Evolutionary conservation across 1,140 invertebrate species (phyloP), one percentile per base, ranked within the genome.

Genomic region (silkworm (Bombyx mori)): DNA sequence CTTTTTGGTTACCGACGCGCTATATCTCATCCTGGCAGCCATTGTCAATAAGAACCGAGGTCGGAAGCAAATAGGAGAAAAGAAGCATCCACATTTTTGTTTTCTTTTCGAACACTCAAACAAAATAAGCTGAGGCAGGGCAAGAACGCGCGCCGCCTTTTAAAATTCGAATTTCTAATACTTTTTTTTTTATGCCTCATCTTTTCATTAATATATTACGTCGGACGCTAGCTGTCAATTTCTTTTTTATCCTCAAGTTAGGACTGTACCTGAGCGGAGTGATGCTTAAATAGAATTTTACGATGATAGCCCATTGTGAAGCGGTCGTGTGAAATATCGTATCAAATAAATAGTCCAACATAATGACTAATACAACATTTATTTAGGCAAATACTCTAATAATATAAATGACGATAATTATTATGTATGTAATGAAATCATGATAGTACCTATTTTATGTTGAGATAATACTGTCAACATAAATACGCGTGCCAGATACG

Each of bases 151-250:
- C 50, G 22, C 73, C 79, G 79, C 75, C 75, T 76, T 80, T 82
- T 76, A 79, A 78, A 77, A 77, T 78, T 77, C 72, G 68, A 80
- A 81, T 73, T 55, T 65, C 65, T 66, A 63, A 66, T 66, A 63
- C 61, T 43, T 75, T 75, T 77, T 77, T 73, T 79, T 81, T 78
- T 77, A 66, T 69, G 68, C 67, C 64, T 68, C 67, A 78, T 77
- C 77, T 82, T 82, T 84, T 84, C 78, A 80, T 84, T 86, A 86
- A 84, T 82, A 84, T 86, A 81, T 82, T 82, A 76, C 68, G 70
- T 75, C 68, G 77, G 70, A 73, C 69, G 68, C 58, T 72, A 61
- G 67, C 72, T 82, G 79, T 86, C 79, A 81, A 73, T 71, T 79
- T 81, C 68, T 67, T 63, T 75, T 76, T 77, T 77, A 59, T 65